Evolutionary conservation across 2,113 vertebrate genomes (phyloP), one percentile per base, ranked within the genome.

Genomic region (Pycnonotus jocosus): DNA sequence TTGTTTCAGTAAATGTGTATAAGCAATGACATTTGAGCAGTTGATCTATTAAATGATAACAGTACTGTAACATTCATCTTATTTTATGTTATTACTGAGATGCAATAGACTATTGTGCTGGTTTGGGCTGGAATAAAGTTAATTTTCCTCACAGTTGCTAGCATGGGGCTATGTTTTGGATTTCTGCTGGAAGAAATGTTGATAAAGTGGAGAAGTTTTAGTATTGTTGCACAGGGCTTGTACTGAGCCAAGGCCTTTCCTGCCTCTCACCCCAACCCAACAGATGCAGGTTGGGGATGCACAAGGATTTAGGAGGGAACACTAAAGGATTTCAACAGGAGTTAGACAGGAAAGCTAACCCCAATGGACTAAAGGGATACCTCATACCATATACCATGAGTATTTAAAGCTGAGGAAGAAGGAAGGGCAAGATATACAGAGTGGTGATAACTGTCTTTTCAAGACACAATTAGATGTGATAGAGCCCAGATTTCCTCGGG

Each of bases 11-110:
- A 93, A 93, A 84, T 76, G 69, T n/a, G 47, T 65, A 62, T 77
- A 96, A 97, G 74, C 71, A 90, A 79, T 71, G 86, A 64, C 31
- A 68, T 97, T 92, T 71, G 60, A 38, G 37, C 30, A 57, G 65
- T 78, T 79, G 54, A 88, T 88, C 86, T 95, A 91, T 93, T 94
- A 96, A 79, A 77, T 56, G 66, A 90, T 88, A 96, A 94, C 11
- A 6, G 19, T 92, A 74, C 54, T 88, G 54, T 91, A 96, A 82
- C 50, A 40, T 72, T 72, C 51, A 92, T 88, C 92, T 97, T 85
- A 93, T 95, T 94, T 96, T 95, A 80, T 88, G 33, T 86, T 94
- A 89, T 95, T 97, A 83, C 60, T 88, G 35, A 80, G 78, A 94
- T 88, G 91, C 89, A 90, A 58, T 84, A 90, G 45, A 42, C 12